Base-by-base conservation (phyloP, 2,797 vertebrate genomes). In the Crax fasciolata region DNA sequence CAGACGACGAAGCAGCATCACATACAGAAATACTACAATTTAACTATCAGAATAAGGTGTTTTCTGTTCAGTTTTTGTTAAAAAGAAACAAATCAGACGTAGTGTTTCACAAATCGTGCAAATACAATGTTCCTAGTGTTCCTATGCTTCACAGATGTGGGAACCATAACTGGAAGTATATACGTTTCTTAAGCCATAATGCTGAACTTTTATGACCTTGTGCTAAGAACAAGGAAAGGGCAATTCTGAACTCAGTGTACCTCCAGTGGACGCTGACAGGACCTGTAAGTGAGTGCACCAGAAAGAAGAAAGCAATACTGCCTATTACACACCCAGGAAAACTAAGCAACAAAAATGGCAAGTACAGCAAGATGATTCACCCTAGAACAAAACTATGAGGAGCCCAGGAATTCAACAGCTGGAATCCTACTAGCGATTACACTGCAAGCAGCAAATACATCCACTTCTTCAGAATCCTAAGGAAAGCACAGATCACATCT, bases 101-200 rank as follows among this genome's bases (percentile, higher is more conserved):
- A 57, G 39, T 65, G 5, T 16, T 51, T 25, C 77, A 78, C 11
- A 58, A 62, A 72, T 13, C 1, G 3, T 7, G 52, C 82, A 92
- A 76, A 89, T 30, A 46, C 87, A 78, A 75, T 9, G 10, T 23
- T 52, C 20, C 49, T 23, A 30, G 28, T 4, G 14, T 24, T 83
- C 23, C 82, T 39, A 9, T 1, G 11, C 28, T 71, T 18, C 74
- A 70, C 55, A 86, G 66, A 66, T 52, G 38, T 70, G 51, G 59
- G 30, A 91, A 91, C 30, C 12, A 6, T 51, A 82, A 77, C 0
- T 59, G 49, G 65, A 55, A 94, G 75, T 11, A 7, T 11, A n/a
- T 0, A 0, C 21, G 21, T 30, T 68, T 81, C 62, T 65, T 21
- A 75, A 78, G 51, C 28, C 59, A 5, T 41, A 62, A 39, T 0